Evolutionary conservation across 1,140 invertebrate species (phyloP), one percentile per base, ranked within the genome.

Genomic region (Conopomorpha cramerella): DNA sequence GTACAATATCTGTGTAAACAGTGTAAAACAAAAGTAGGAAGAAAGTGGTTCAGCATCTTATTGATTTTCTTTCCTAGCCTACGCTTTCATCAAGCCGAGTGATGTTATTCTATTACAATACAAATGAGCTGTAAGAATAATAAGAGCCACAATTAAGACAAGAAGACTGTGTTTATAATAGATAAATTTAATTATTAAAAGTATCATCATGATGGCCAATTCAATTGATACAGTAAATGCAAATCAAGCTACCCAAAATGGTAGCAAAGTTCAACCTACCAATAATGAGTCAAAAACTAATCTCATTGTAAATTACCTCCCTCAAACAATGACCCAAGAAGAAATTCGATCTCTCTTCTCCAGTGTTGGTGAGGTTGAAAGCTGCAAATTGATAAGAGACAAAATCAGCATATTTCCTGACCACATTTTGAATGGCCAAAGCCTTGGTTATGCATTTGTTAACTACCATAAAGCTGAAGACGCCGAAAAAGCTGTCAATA

Each of bases 261-360:
- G 81, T 57, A 81, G 81, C 67, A 80, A 81, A 61, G 67, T 81
- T 38, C 80, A 81, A 43, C 80, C 79, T 39, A 71, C 78, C 38
- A 78, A 82, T 48, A 79, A 80, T 56, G 81, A 82, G 58, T 82
- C 81, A 33, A 82, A 82, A 62, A 89, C 87, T 43, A 95, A 95
- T 79, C 82, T 95, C 47, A 95, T 95, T 53, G 90, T 95, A 43
- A 95, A 95, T 71, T 95, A 95, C 81, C 80, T 95, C 51, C 92
- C 92, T 40, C 92, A 94, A 81, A 92, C 87, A 31, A 95, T 95
- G 92, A 91, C 89, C 23, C 92, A 95, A 70, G 91, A 94, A 62
- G 92, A 95, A 70, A 91, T 93, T 51, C 81, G 88, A 43, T 88
- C 86, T 36, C 79, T 95, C 36, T 95, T 95, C 68, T 87, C 87